Base-by-base conservation (phyloP, 2,888 invertebrate species). In the Hemistola chrysoprasaria region DNA sequence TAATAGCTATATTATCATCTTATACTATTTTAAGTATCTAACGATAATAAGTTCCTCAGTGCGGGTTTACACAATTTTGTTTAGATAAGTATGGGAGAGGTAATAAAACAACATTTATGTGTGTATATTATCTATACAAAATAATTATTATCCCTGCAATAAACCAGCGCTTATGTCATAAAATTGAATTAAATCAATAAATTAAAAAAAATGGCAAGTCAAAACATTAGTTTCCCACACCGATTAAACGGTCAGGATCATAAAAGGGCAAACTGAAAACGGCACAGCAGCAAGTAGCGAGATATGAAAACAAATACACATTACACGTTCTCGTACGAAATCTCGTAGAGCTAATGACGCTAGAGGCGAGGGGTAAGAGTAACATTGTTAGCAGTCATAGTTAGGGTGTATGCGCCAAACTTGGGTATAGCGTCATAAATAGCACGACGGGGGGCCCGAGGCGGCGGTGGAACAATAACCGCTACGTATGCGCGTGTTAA, bases 291-390 rank as follows among this genome's bases (percentile, higher is more conserved):
- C 56, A 65, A 66, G 65, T 56, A 65, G 68, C 71, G 79, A 81
- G 70, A 78, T 84, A 83, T 78, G 83, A 83, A 86, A 86, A 86
- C 84, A 86, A 84, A 83, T 79, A 82, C 77, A 75, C 77, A 82
- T 81, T 78, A 82, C 73, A 75, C 78, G 73, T 79, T 70, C 71
- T 70, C 71, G 72, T 78, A 81, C 71, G 66, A 82, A 81, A 84
- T 84, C 82, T 85, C 78, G 80, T 79, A 75, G 78, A 81, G 77
- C 85, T 87, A 87, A 87, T 87, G 86, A 85, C 75, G 76, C 75
- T 79, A 78, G 79, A 81, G 78, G 83, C 79, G 82, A 84, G 79
- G 85, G 85, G 85, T 83, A 81, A 73, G 68, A 77, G 78, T 78
- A 77, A 85, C 83, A 83, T 67, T 85, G 84, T 85, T 78, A 80